These are phyloP conservation scores for Benthosema pterotum DNA, from an alignment of 2,797 vertebrate species.

Conservation along the genomic window DNA sequence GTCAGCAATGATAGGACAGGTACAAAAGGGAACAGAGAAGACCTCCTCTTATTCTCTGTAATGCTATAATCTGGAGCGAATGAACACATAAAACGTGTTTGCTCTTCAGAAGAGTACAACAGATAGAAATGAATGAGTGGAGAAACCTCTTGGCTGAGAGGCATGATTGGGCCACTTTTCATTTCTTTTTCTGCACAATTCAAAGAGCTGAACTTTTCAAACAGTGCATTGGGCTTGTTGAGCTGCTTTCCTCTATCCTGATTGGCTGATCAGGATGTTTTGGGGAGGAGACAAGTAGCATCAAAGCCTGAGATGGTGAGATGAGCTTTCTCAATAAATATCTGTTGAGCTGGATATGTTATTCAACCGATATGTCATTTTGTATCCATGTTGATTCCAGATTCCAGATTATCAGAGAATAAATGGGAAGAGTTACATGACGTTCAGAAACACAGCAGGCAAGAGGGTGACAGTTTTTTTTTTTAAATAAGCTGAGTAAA, in stretches of 20 bases:
- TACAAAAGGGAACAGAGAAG: slow-evolving; percentile 8
- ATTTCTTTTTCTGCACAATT: slow-evolving; percentile 8
- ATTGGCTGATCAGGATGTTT: slow-evolving; percentile 78
- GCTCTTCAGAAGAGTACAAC: background rate
- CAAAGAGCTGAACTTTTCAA: background rate
- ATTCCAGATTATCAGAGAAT: background rate
- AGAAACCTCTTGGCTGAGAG: slow-evolving; percentile 18
- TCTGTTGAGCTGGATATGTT: slow-evolving; percentile 4
- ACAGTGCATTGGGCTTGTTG: slow-evolving; percentile 28
- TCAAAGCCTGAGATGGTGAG: background rate
- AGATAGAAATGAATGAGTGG: background rate
- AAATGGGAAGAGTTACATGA: background rate
- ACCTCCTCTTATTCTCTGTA: background rate
- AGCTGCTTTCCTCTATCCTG: slow-evolving; percentile 68
- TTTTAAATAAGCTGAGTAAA: background rate
- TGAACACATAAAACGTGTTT: background rate
- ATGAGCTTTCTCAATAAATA: slow-evolving; percentile 11
- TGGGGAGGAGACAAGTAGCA: slow-evolving; percentile 59
- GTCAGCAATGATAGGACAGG: slow-evolving; percentile 18
- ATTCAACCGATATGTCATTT: background rate
- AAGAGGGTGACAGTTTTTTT: background rate
- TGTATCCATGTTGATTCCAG: background rate
- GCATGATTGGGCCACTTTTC: slow-evolving; percentile 1
- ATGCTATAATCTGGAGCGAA: slow-evolving; percentile 2
- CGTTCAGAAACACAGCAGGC: background rate